Evolutionary conservation across 2,113 vertebrate genomes (phyloP).

Genomic region (Melanerpes formicivorus): DNA sequence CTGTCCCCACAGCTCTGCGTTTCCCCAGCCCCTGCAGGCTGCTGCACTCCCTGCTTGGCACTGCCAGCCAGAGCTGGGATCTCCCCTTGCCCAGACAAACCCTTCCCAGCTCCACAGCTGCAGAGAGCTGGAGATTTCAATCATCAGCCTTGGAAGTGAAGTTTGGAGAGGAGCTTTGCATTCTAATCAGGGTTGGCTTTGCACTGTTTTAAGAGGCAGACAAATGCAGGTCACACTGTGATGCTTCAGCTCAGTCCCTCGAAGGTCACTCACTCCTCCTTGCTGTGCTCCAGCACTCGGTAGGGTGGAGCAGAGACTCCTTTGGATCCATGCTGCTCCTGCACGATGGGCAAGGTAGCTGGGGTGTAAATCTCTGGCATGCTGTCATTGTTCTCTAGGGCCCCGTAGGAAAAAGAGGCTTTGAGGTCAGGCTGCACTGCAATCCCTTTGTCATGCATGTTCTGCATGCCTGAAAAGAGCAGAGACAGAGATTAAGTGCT

Average conservation of each 20-base stretch:
- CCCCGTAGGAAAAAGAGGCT: slow-evolving; percentile 91
- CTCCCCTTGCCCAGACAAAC: neutral
- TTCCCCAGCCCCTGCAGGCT: neutral
- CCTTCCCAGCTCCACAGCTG: neutral
- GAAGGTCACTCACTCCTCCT: slow-evolving; percentile 73
- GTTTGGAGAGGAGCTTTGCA: neutral
- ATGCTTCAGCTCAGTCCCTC: neutral
- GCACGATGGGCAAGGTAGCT: slow-evolving; percentile 76
- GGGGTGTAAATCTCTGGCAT: slow-evolving; percentile 79
- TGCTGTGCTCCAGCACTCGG: slow-evolving; percentile 79
- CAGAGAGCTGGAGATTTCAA: neutral
- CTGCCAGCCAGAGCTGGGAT: neutral
- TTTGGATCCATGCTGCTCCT: slow-evolving; percentile 73
- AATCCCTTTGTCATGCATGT: slow-evolving; percentile 89
- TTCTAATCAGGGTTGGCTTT: neutral
- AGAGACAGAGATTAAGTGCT: neutral
- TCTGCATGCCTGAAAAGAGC: slow-evolving; percentile 84
- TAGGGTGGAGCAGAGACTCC: slow-evolving; percentile 61
- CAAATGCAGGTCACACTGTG: slow-evolving; percentile 36
- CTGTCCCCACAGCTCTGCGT: neutral
- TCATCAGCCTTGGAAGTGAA: slow-evolving; percentile 28
- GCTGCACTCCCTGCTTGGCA: neutral
- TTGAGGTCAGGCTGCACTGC: slow-evolving; percentile 89
- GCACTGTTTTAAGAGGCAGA: slow-evolving; percentile 6
- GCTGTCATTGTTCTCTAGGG: slow-evolving; percentile 89